A percentile compares a stretch with the other conserved stretches of the same genome.
phyloP scores from a whole-genome alignment of 2,113 vertebrate genomes.

The Meleagris gallopavo region DNA sequence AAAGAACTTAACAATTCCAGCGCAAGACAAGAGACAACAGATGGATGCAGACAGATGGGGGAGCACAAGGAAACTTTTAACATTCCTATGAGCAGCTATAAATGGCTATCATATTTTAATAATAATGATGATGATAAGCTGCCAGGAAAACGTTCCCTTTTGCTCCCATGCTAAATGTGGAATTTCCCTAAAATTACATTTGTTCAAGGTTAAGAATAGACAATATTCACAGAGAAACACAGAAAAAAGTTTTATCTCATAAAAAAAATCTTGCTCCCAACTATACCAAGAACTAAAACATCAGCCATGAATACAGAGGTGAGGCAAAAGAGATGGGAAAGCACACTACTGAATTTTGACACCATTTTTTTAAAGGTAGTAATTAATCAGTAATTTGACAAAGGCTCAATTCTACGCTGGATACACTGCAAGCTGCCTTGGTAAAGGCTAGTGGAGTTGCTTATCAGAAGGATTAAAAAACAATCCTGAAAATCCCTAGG shows the following conservation, averaged over 20 bases:
- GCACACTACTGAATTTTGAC: background rate
- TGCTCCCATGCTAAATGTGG: slow-evolving; percentile 54
- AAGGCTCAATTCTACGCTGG: slow-evolving; percentile 1
- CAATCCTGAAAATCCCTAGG: background rate
- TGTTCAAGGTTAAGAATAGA: slow-evolving; percentile 40
- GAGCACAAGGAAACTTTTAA: slow-evolving; percentile 69
- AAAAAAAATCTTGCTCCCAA: background rate
- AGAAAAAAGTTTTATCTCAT: background rate
- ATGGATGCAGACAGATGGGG: slow-evolving; percentile 70
- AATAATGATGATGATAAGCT: slow-evolving; percentile 58
- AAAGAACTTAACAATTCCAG: slow-evolving; percentile 50
- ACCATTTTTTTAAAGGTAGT: background rate
- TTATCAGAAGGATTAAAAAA: background rate
- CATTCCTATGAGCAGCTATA: slow-evolving; percentile 62
- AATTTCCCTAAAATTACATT: slow-evolving; percentile 54
- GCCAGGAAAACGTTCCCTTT: slow-evolving; percentile 56
- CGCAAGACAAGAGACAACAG: slow-evolving; percentile 67
- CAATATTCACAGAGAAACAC: background rate
- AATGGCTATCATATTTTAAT: slow-evolving; percentile 69
- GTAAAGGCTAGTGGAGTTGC: background rate
- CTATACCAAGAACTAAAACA: background rate
- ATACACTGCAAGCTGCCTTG: background rate
- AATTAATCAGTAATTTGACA: slow-evolving; percentile 30
- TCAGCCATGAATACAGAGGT: background rate
- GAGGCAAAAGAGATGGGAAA: slow-evolving; percentile 1